Base-by-base conservation (phyloP, 2,797 vertebrate species). In the Naso thynnoides region DNA sequence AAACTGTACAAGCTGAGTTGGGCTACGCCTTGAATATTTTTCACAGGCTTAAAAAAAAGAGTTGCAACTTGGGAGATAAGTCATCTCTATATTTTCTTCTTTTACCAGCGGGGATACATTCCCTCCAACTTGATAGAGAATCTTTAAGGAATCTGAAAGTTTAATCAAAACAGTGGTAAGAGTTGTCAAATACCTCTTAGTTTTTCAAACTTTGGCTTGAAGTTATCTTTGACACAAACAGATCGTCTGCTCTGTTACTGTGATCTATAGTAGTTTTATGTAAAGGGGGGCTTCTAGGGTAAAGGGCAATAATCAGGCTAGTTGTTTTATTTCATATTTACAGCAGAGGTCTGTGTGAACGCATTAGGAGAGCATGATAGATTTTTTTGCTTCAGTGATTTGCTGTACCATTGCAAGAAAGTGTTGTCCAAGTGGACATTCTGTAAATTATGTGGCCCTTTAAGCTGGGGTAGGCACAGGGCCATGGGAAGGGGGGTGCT, bases 11-110 rank as follows among this genome's bases (percentile, higher is more conserved):
- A 42, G 6, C 2, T 5, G 18, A 16, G 15, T 41, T 36, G 24
- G 6, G 11, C 21, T 36, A 8, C 36, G 42, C n/a, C 44, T 47
- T 24, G 19, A 29, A 27, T 11, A 31, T 45, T 53, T 49, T 58
- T 24, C 47, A 36, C 33, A 9, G 33, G 10, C 33, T 13, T 36
- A 36, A 13, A 8, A n/a, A 36, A 13, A 38, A 49, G 9, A 56
- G 24, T 48, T 55, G 23, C 45, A 15, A 49, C 23, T 49, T 26
- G 14, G 10, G 61, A 73, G 39, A 55, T 26, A 36, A 23, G 33
- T 53, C 29, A 27, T 38, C 42, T 63, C 39, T 19, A 18, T 41
- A 19, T 61, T 61, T 71, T 62, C 49, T 58, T 78, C 50, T 58
- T 52, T 50, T 49, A 21, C 7, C 60, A 54, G 50, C 3, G 42